These are phyloP conservation scores for Dendrolimus punctatus DNA, from an alignment of 1,140 invertebrate genomes.

Conservation along the genomic window DNA sequence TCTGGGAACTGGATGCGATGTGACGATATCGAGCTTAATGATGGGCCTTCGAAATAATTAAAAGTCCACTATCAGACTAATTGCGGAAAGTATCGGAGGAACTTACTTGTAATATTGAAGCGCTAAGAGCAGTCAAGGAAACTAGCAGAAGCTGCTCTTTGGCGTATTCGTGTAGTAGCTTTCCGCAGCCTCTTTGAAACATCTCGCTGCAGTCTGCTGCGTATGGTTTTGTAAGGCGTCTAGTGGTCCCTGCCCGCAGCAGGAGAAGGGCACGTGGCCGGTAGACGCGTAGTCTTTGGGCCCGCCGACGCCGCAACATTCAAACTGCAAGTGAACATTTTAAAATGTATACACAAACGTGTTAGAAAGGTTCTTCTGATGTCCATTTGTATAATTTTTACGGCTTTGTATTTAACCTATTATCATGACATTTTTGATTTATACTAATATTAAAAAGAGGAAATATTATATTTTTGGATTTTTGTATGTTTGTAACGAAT, in stretches of 20 bases:
- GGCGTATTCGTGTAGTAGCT: constrained; percentile 59
- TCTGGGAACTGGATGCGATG: no score
- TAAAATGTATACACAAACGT: constrained; percentile 1
- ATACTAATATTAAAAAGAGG: no score
- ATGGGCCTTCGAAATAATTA: no score
- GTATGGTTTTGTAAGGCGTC: constrained; percentile 42
- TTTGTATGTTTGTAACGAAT: no score
- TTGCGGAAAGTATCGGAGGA: no score
- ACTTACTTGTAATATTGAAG: constrained; percentile 66
- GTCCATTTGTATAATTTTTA: no score
- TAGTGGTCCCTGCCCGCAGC: constrained; percentile 58
- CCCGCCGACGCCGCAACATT: constrained; percentile 75
- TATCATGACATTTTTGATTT: no score
- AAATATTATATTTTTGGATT: no score
- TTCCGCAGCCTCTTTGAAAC: constrained; percentile 67
- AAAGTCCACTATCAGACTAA: no score
- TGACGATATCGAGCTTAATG: no score
- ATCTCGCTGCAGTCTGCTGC: constrained; percentile 45
- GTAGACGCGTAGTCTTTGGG: constrained; percentile 65
- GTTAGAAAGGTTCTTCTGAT: neutral
- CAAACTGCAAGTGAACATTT: constrained; percentile 63
- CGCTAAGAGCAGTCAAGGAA: constrained; percentile 62
- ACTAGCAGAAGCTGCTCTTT: constrained; percentile 61
- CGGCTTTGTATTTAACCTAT: no score
- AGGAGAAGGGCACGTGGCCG: constrained; percentile 69